A percentile compares a stretch with the other conserved stretches of the same genome.
Conservation (phyloP, 2,113 vertebrate species). For the Coturnix japonica region DNA sequence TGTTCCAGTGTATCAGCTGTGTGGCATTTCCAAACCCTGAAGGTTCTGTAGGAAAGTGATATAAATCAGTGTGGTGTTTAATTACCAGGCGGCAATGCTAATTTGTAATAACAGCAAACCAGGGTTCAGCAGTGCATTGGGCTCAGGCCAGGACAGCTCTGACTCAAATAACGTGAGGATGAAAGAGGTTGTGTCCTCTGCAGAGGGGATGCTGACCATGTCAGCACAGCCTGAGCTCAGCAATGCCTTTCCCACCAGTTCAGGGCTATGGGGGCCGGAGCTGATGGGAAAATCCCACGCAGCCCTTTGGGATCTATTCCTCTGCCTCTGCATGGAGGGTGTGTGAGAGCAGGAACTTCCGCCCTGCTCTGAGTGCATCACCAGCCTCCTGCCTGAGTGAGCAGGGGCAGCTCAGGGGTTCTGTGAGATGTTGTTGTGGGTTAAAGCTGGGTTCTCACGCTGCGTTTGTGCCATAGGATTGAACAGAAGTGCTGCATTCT, state of each 20-base stretch:
- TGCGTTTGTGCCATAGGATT: fast-evolving
- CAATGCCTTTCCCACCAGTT: not conserved
- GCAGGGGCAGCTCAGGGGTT: not conserved
- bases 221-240: not conserved
- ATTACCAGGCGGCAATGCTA: not conserved
- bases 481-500: too few species aligned
- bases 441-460: fast-evolving
- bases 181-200: fast-evolving
- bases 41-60: not conserved
- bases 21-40: not conserved
- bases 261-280: fast-evolving
- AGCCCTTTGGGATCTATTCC: not conserved
- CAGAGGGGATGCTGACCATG: not conserved
- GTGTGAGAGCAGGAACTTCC: not conserved
- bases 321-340: fast-evolving
- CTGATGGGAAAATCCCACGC: not conserved
- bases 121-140: fast-evolving
- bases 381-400: not conserved
- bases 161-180: fast-evolving
- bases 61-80: not conserved
- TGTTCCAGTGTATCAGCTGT: not conserved
- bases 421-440: not conserved
- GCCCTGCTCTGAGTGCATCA: not conserved
- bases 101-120: not conserved
- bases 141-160: not conserved